Evolutionary conservation across 2,797 vertebrate species (phyloP).

Genomic region (Lepus townsendii): DNA sequence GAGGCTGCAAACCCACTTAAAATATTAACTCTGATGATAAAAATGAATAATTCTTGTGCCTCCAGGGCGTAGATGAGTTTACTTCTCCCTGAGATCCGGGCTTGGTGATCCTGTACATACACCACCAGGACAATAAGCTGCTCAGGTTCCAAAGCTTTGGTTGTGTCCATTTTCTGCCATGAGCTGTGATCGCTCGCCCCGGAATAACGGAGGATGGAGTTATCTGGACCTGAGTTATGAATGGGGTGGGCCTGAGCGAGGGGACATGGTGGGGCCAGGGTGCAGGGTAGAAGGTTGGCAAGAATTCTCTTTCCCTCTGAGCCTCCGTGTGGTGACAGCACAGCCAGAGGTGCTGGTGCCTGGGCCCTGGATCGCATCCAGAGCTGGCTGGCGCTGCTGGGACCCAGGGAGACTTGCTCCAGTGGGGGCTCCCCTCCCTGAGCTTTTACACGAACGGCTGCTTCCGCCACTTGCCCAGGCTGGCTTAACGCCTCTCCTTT

Average conservation of each 20-base stretch:
- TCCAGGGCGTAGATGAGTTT: not conserved
- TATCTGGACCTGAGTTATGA: not conserved
- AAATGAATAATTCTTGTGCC: constrained; percentile 10
- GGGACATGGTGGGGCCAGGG: not conserved
- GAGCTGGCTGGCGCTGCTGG: not conserved
- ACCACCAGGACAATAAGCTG: not conserved
- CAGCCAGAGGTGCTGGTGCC: not conserved
- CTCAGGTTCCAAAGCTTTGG: not conserved
- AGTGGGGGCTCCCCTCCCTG: not conserved
- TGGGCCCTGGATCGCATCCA: not conserved
- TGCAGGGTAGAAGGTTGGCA: not conserved
- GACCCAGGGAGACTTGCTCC: not conserved
- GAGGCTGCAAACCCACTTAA: constrained; percentile 54
- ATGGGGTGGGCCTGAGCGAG: not conserved
- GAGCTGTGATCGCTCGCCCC: not conserved
- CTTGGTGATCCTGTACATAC: not conserved
- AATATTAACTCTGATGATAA: constrained; percentile 21
- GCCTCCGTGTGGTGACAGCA: not conserved
- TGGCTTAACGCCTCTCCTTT: constrained; percentile 60
- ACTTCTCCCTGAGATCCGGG: constrained; percentile 27
- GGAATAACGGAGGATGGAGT: not conserved
- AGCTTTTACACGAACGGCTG: constrained; percentile 39
- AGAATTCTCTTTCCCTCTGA: not conserved
- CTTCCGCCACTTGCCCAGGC: constrained; percentile 54
- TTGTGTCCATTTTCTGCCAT: not conserved